Base-by-base conservation (phyloP, 2,888 invertebrate genomes). In the Eupithecia subumbrata region DNA sequence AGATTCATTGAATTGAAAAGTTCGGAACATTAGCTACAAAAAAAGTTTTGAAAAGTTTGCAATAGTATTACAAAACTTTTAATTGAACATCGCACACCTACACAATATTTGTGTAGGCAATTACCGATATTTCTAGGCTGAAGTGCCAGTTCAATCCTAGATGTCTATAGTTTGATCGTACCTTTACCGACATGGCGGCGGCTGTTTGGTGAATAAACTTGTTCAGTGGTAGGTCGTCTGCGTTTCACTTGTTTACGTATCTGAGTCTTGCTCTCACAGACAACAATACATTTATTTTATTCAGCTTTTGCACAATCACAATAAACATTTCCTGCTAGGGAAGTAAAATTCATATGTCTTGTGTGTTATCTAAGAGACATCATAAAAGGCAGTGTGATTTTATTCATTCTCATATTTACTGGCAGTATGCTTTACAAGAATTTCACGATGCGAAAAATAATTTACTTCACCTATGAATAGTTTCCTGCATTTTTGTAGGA, bases 141-240 rank as follows among this genome's bases (percentile, higher is more conserved):
- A 75, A 67, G 73, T 69, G 48, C 71, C 76, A 75, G 22, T 56
- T 56, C 12, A 25, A 25, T 25, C 25, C 4, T 60, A 1, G 5
- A 25, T 60, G 25, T 60, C 25, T 25, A 25, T 60, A 60, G 73
- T 77, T 52, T 77, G 78, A 77, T 70, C 73, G 45, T 66, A 63
- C 77, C 77, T 78, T 78, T 76, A 78, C 25, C 25, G 12, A 12
- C 74, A 37, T 48, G 75, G 69, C 70, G 52, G 16, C 72, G 72
- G 64, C 83, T 92, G 89, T 92, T 91, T 91, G 87, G 84, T 88
- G 88, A 92, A 91, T 90, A 92, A 92, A 90, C 91, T 91, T 88
- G 85, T 87, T 88, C 87, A 84, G 83, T 81, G 85, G 84, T 83
- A 88, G 88, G 90, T 89, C 84, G 87, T 84, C 83, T 86, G 82